Evolutionary conservation across 2,113 vertebrate species (phyloP), one percentile per base, ranked within the genome.

Genomic region (Mesoclemmys tuberculata): DNA sequence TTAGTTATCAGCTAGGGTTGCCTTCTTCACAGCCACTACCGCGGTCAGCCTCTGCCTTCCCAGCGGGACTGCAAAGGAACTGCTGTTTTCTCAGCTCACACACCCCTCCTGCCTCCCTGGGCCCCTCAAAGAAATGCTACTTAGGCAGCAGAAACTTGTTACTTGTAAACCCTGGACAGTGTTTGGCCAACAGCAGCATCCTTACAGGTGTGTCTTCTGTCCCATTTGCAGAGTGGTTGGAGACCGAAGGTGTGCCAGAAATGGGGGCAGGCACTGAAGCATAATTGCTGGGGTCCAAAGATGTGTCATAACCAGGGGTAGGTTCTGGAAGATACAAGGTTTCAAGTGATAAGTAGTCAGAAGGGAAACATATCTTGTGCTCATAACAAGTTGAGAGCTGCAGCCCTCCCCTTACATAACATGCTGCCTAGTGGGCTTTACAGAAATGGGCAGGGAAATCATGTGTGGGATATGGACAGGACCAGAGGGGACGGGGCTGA

Each of bases 251-350:
- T n/a, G 82, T 48, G 10, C 1, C 68, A 21, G 35, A 58, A 52
- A n/a, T 22, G 27, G 27, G 27, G 21, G 16, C 41, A 19, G 79
- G 27, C 35, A 82, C 84, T 82, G 79, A 16, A 91, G 4, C 14
- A 52, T 26, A 21, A 29, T 4, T 2, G n/a, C 13, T 21, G n/a
- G 31, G 13, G 18, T 21, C 48, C 9, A 9, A 5, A 14, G 16
- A 3, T 4, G 56, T 58, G 21, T 2, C 5, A 75, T 21, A 6
- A 44, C 12, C 3, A 2, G 10, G 1, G 0, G 1, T 21, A 19
- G 38, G 31, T 1, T 27, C 96, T 97, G 95, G 26, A 97, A 96
- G 82, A 95, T 61, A 95, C 7, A 93, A 71, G 83, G 19, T 41
- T 85, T 13, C n/a, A 2, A 26, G 38, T 38, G 29, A 44, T 87